Percentiles rank a stretch among this genome's conserved stretches.
These are phyloP conservation scores for Psammodynastes pulverulentus DNA, from an alignment of 2,113 vertebrate species.

Conservation along the genomic window DNA sequence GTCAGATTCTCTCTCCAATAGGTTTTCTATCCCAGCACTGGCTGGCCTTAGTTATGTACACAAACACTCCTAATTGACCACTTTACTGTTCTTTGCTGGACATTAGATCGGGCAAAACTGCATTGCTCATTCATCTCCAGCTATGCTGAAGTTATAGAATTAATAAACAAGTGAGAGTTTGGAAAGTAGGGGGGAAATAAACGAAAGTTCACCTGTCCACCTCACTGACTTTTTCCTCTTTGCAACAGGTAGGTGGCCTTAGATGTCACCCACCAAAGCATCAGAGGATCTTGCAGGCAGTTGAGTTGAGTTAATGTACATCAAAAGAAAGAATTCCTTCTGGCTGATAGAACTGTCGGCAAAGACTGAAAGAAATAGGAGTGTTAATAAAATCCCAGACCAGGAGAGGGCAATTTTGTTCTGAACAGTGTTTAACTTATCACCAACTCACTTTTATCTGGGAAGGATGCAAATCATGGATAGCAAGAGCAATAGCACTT, in stretches of 20 bases:
- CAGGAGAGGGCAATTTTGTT: neutral
- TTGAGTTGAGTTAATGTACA: neutral
- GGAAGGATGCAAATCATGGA: neutral
- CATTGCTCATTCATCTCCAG: neutral
- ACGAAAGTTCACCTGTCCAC: neutral
- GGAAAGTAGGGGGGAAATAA: neutral
- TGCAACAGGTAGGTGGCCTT: neutral
- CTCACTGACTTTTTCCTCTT: neutral
- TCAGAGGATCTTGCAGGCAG: neutral
- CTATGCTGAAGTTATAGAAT: neutral
- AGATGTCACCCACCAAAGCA: neutral
- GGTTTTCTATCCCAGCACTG: neutral
- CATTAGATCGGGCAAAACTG: neutral
- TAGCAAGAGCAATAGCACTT: too few relatives aligned
- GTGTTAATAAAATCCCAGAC: neutral
- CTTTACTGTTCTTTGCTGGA: neutral
- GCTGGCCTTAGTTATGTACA: neutral
- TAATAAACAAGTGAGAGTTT: neutral
- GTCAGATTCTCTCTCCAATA: neutral
- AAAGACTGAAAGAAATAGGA: neutral
- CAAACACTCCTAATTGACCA: neutral
- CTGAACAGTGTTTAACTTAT: neutral
- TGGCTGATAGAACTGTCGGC: neutral
- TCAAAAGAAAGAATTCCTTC: neutral
- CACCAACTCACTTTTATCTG: neutral